Evolutionary conservation across 37 sponge, comb jelly and placozoan genomes (phyloP).

Genomic region (Spongilla lacustris): DNA sequence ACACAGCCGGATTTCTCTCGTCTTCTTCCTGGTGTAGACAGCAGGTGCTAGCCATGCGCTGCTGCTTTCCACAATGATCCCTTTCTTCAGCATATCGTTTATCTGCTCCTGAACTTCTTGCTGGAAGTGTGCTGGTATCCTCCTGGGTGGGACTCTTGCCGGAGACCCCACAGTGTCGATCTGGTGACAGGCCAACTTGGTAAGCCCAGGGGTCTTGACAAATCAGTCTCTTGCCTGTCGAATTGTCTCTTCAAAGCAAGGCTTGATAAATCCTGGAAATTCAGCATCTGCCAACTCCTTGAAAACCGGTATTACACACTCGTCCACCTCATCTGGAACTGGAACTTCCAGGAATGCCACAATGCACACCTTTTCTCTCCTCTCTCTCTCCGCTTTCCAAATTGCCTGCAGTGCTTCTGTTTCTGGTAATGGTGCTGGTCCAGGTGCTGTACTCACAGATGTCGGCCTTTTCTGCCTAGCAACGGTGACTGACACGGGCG

Average conservation of each 20-base stretch:
- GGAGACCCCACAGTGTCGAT: conserved; percentile 59
- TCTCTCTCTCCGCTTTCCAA: neutral
- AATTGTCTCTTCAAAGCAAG: neutral
- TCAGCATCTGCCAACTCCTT: neutral
- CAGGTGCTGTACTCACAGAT: too few relatives aligned
- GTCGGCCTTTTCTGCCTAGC: too few relatives aligned
- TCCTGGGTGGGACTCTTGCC: conserved; percentile 54
- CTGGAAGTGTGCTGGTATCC: conserved; percentile 56
- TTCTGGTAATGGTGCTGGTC: neutral
- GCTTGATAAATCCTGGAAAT: conserved; percentile 11
- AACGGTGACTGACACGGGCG: neutral
- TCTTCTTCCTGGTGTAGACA: conserved; percentile 50
- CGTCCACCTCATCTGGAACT: conserved; percentile 14
- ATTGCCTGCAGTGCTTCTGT: neutral
- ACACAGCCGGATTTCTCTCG: conserved; percentile 35
- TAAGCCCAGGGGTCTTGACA: conserved; percentile 39
- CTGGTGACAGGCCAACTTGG: conserved; percentile 41
- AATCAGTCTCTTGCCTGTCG: conserved; percentile 29
- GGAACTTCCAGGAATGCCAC: neutral
- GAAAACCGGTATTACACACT: conserved; percentile 41
- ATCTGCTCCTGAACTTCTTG: conserved; percentile 58
- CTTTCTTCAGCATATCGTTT: conserved; percentile 44
- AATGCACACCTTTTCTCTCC: conserved; percentile 8
- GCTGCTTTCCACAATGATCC: conserved; percentile 17
- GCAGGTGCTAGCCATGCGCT: conserved; percentile 60